These are phyloP conservation scores for Mesodorylaimus sp. DNA, from an alignment of 2,888 invertebrate genomes.

Conservation along the genomic window DNA sequence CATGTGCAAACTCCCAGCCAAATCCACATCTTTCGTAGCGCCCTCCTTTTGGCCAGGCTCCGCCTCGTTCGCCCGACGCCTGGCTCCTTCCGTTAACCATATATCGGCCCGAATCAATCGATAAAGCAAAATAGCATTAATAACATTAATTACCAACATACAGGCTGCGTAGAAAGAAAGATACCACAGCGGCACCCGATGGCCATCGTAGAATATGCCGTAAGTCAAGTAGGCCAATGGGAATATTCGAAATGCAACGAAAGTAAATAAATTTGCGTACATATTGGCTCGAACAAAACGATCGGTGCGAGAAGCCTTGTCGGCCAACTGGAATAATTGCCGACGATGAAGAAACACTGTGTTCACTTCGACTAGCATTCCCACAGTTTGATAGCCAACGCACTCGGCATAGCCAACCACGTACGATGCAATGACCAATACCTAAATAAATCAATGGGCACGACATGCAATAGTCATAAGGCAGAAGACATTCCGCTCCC, in stretches of 20 bases:
- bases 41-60: too few relatives aligned
- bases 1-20: too few relatives aligned
- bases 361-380: conserved; percentile 8
- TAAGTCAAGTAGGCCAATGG: neutral
- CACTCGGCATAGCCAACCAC: conserved; percentile 2
- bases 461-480: neutral
- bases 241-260: conserved; percentile 1
- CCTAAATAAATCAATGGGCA: neutral
- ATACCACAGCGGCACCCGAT: conserved; percentile 7
- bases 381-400: conserved; percentile 9
- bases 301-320: neutral
- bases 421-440: neutral
- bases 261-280: conserved; percentile 1
- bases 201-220: neutral
- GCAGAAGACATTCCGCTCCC: too few relatives aligned
- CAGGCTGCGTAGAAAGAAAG: neutral
- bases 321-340: conserved; percentile 4
- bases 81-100: too few relatives aligned
- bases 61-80: too few relatives aligned
- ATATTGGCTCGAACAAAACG: neutral
- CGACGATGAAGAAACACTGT: conserved; percentile 6
- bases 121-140: conserved; percentile 3
- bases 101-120: conserved; percentile 7
- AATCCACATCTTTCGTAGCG: too few relatives aligned
- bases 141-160: neutral